Evolutionary conservation across 2,888 invertebrate genomes (phyloP), one percentile per base, ranked within the genome.

Genomic region (Tinea trinotella): DNA sequence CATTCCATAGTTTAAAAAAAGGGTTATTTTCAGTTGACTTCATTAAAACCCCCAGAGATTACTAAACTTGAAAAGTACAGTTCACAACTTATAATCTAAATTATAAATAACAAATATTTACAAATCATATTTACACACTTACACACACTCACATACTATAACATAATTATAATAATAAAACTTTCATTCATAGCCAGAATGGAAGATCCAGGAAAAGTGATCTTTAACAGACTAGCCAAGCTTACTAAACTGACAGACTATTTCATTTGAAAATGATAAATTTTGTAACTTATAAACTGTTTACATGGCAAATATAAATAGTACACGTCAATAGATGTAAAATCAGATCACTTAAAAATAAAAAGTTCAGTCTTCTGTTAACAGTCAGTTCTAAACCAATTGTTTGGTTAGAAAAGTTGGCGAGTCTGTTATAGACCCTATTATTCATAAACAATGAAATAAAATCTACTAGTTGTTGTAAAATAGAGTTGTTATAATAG

Each of bases 31-130:
- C n/a, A n/a, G n/a, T n/a, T n/a, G n/a, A n/a, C n/a, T n/a, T n/a
- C n/a, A n/a, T n/a, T n/a, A n/a, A n/a, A n/a, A n/a, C n/a, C n/a
- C n/a, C n/a, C n/a, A n/a, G n/a, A n/a, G 7, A 30, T 30, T 7
- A n/a, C n/a, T n/a, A 7, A 30, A 30, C 30, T 4, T 30, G 30
- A 30, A 7, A 30, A 30, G 30, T 30, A 30, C 30, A 30, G 30
- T 30, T n/a, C n/a, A n/a, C n/a, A n/a, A 4, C 30, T 30, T 40
- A 40, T 13, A 40, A 13, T 13, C 40, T 40, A 40, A 40, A 40
- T 24, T 24, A 24, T 40, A 40, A 15, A 15, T 15, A 40, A 40
- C 40, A 40, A n/a, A 40, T 40, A 40, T 40, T 40, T 40, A 40
- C 40, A 40, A 40, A 7, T 40, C 35, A n/a, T 35, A 48, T 18